Conservation (phyloP, 2,888 invertebrate species). For the Brachycybe producta region DNA sequence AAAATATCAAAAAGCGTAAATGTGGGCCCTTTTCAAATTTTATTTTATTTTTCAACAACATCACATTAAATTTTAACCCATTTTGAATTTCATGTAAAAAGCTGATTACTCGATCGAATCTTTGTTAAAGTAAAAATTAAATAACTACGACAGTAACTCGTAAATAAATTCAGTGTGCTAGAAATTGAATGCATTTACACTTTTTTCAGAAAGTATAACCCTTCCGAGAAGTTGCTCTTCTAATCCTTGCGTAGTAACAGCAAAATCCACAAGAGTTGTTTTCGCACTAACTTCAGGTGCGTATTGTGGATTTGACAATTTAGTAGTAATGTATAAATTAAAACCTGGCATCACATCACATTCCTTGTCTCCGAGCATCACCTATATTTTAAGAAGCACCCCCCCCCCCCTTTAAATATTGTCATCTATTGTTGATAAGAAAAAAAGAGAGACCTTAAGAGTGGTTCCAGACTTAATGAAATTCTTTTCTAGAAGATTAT, state of each 20-base stretch:
- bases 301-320: slow-evolving; percentile 88
- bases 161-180: too few species aligned
- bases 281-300: slow-evolving; percentile 94
- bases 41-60: too few species aligned
- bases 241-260: slow-evolving; percentile 89
- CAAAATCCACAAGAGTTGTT: slow-evolving; percentile 93
- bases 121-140: too few species aligned
- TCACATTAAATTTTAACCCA: too few species aligned
- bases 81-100: too few species aligned
- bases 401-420: too few species aligned
- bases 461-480: slow-evolving; percentile 95
- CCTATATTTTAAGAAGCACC: slow-evolving; percentile 36
- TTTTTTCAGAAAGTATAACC: slow-evolving; percentile 91
- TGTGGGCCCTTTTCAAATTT: too few species aligned
- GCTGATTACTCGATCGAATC: too few species aligned
- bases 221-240: slow-evolving; percentile 86
- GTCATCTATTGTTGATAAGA: background rate
- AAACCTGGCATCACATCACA: slow-evolving; percentile 94
- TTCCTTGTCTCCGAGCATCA: slow-evolving; percentile 88
- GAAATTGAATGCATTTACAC: slow-evolving; percentile 29
- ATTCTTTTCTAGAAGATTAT: slow-evolving; percentile 92
- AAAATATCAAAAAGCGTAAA: too few species aligned
- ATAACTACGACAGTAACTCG: too few species aligned
- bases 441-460: slow-evolving; percentile 71
- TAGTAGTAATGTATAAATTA: slow-evolving; percentile 89